Conservation (phyloP, 2,888 invertebrate species). For the Noctua fimbriata region DNA sequence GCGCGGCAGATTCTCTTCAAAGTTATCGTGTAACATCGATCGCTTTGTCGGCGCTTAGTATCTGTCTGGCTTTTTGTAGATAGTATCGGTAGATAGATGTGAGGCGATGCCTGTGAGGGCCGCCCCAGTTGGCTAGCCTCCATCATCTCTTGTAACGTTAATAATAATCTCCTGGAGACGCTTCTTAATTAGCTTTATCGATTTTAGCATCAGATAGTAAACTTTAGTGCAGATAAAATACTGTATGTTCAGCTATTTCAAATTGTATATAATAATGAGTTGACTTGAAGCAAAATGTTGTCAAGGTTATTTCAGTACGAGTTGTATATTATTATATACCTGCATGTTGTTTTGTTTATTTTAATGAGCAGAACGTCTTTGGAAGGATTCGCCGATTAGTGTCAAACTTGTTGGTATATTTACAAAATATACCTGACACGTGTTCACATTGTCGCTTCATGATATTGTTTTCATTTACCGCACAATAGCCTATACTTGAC, state of each 20-base stretch:
- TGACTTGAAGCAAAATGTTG: neutral
- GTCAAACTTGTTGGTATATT: constrained; percentile 62
- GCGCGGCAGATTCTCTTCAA: constrained; percentile 7
- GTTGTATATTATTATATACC: constrained; percentile 12
- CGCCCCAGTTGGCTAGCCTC: constrained; percentile 77
- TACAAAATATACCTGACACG: constrained; percentile 68
- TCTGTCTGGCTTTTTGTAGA: constrained; percentile 49
- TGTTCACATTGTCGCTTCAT: constrained; percentile 60
- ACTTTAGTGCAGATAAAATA: constrained; percentile 10
- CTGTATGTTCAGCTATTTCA: neutral
- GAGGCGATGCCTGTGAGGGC: constrained; percentile 58
- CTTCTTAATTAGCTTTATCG: constrained; percentile 49
- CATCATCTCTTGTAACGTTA: constrained; percentile 67
- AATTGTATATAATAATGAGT: constrained; percentile 16
- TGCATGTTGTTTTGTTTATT: constrained; percentile 28
- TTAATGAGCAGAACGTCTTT: constrained; percentile 17
- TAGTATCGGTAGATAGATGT: constrained; percentile 53
- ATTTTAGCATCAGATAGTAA: constrained; percentile 24
- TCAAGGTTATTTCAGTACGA: constrained; percentile 30
- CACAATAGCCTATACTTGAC: constrained; percentile 68
- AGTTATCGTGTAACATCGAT: constrained; percentile 48
- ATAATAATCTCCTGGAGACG: constrained; percentile 61
- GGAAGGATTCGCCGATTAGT: constrained; percentile 14
- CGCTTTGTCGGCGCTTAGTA: constrained; percentile 39
- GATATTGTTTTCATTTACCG: constrained; percentile 55